Evolutionary conservation across 1,140 invertebrate genomes (phyloP).

Genomic region (Lethrus apterus): DNA sequence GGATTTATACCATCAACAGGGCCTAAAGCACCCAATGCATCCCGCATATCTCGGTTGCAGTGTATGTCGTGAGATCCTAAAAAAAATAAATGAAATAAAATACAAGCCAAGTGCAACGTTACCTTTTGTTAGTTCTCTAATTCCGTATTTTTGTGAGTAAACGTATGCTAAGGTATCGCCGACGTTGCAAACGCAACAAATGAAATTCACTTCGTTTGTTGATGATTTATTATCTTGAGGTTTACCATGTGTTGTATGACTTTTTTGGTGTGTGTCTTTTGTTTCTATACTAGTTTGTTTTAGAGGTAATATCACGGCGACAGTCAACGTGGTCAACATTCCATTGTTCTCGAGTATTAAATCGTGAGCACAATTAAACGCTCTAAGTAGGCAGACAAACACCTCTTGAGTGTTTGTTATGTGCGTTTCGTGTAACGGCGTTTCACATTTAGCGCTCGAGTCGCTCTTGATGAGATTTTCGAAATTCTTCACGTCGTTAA

Average conservation of each 20-base stretch:
- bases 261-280: background rate
- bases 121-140: constrained; percentile 65
- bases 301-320: constrained; percentile 66
- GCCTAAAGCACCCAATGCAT: constrained; percentile 82
- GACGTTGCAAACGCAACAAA: constrained; percentile 86
- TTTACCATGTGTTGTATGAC: background rate
- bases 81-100: constrained; percentile 16
- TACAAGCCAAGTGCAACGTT: constrained; percentile 16
- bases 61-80: constrained; percentile 82
- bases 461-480: constrained; percentile 27
- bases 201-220: constrained; percentile 48
- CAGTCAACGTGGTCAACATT: constrained; percentile 79
- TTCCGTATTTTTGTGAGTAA: constrained; percentile 69
- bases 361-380: constrained; percentile 82
- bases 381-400: constrained; percentile 70
- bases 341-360: constrained; percentile 82
- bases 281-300: constrained; percentile 19
- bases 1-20: constrained; percentile 76
- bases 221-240: constrained; percentile 5
- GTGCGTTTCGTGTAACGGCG: constrained; percentile 22
- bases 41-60: constrained; percentile 83
- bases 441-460: constrained; percentile 6
- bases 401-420: constrained; percentile 44
- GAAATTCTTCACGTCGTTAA: constrained; percentile 42
- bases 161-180: constrained; percentile 86